phyloP scores from a whole-genome alignment of 1,140 invertebrate genomes.

The Drosophila guanche region DNA sequence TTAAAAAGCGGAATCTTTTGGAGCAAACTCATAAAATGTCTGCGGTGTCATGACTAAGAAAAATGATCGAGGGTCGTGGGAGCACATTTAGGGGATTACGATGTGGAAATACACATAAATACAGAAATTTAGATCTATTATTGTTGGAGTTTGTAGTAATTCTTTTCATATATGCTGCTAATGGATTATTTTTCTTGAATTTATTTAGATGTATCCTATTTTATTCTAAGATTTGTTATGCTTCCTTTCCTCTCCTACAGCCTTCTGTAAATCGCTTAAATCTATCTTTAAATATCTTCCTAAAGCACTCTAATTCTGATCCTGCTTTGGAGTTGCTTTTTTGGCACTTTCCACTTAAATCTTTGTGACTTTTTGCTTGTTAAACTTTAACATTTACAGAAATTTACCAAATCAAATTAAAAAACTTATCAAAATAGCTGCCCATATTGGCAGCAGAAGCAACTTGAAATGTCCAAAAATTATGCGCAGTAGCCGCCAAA shows the following conservation, averaged over 20 bases:
- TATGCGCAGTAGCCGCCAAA: slow-evolving; percentile 49
- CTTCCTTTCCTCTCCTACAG: no score
- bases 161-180: no score
- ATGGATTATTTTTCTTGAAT: no score
- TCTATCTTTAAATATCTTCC: not conserved
- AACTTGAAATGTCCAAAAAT: slow-evolving; percentile 69
- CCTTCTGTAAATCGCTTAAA: no score
- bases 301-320: not conserved
- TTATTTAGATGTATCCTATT: no score
- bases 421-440: slow-evolving; percentile 74
- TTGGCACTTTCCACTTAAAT: no score
- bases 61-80: slow-evolving; percentile 24
- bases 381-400: slow-evolving; percentile 55
- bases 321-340: not conserved
- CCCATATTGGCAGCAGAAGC: slow-evolving; percentile 50
- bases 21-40: slow-evolving; percentile 31
- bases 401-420: slow-evolving; percentile 67
- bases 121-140: no score
- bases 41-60: slow-evolving; percentile 48
- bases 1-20: slow-evolving; percentile 29
- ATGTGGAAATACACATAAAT: slow-evolving; percentile 15
- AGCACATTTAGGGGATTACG: slow-evolving; percentile 32
- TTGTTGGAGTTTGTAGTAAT: no score
- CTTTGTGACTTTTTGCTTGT: not conserved
- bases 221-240: no score